phyloP scores from a whole-genome alignment of 2,797 vertebrate species.

The Alcedo atthis region DNA sequence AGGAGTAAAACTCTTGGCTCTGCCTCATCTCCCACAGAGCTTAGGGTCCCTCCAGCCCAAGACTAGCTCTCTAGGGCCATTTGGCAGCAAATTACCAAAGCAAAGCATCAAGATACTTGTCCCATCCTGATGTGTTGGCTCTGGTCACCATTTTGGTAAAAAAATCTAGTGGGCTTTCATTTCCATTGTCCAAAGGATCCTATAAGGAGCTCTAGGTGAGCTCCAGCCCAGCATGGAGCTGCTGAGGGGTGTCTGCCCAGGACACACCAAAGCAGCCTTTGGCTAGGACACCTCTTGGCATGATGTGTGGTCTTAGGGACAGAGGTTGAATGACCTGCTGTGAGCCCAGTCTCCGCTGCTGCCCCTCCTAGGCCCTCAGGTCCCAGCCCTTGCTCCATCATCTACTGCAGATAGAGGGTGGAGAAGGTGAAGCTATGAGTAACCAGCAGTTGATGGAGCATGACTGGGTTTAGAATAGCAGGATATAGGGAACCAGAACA shows the following conservation, averaged over 20 bases:
- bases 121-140: background rate
- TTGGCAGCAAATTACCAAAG: conserved; percentile 28
- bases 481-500: background rate
- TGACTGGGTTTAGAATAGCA: background rate
- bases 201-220: background rate
- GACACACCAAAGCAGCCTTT: background rate
- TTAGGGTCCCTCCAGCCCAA: background rate
- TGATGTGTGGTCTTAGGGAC: background rate
- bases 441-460: background rate
- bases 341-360: background rate
- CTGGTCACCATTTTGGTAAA: background rate
- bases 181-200: background rate
- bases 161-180: background rate
- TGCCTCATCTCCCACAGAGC: background rate
- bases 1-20: background rate
- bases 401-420: background rate
- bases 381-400: background rate
- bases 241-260: background rate
- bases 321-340: rapidly evolving
- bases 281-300: background rate
- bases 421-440: background rate
- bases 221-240: background rate
- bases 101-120: background rate
- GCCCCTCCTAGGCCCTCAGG: background rate
- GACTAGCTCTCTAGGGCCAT: background rate